These are phyloP conservation scores for Vanessa cardui DNA, from an alignment of 2,888 invertebrate genomes.

Conservation along the genomic window DNA sequence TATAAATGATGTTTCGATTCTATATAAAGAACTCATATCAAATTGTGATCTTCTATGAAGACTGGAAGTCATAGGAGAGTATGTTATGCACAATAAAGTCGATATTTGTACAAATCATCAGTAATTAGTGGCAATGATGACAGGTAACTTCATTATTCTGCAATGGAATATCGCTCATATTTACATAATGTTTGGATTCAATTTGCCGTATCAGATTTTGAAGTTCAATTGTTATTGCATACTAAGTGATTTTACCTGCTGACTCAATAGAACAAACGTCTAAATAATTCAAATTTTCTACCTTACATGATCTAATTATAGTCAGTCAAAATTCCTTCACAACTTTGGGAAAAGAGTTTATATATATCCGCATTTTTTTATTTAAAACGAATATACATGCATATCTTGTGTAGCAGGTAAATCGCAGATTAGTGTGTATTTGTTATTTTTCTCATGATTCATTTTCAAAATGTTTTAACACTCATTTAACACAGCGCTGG, in stretches of 20 bases:
- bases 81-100: slow-evolving; percentile 77
- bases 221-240: slow-evolving; percentile 6
- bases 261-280: background rate
- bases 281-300: background rate
- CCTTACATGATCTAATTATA: background rate
- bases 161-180: background rate
- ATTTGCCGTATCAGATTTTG: background rate
- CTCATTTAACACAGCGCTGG: slow-evolving; percentile 1
- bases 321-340: background rate
- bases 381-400: background rate
- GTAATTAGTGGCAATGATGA: slow-evolving; percentile 18
- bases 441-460: background rate
- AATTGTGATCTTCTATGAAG: slow-evolving; percentile 72
- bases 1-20: slow-evolving; percentile 42
- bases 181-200: slow-evolving; percentile 1
- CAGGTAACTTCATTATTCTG: slow-evolving; percentile 13
- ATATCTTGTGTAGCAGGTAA: background rate
- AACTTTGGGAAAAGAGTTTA: background rate
- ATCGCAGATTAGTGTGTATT: background rate
- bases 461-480: slow-evolving; percentile 4
- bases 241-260: slow-evolving; percentile 9
- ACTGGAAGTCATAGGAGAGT: slow-evolving; percentile 64
- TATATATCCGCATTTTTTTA: background rate
- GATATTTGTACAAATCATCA: slow-evolving; percentile 77
- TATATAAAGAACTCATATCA: slow-evolving; percentile 63